A percentile compares a stretch with the other conserved stretches of the same genome.
Conservation (phyloP, 2,113 vertebrate genomes). For the Brachirus orientalis region DNA sequence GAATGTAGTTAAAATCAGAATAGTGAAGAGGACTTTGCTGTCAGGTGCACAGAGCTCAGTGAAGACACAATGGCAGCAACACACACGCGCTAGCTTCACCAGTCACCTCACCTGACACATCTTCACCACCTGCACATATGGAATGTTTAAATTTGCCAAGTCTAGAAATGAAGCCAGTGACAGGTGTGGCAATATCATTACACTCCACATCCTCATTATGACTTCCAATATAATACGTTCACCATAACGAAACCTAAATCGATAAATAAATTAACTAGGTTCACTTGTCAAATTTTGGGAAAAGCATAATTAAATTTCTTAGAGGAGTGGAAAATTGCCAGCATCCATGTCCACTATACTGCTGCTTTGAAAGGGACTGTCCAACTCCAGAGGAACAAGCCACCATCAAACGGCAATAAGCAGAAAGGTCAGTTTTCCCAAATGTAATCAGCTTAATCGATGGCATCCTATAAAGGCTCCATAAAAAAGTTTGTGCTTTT, state of each 20-base stretch:
- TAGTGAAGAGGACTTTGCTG: background rate
- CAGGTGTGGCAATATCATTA: background rate
- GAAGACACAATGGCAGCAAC: background rate
- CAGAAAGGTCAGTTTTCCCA: background rate
- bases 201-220: background rate
- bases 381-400: background rate
- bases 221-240: background rate
- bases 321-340: background rate
- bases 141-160: background rate
- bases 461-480: too few relatives aligned
- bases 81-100: background rate
- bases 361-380: background rate
- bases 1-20: background rate
- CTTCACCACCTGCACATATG: background rate
- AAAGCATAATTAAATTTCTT: background rate
- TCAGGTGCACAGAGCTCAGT: background rate
- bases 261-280: background rate
- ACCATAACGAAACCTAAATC: background rate
- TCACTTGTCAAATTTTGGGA: background rate
- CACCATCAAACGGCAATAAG: too few relatives aligned
- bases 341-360: background rate
- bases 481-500: too few relatives aligned
- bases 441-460: background rate
- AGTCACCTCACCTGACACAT: background rate
- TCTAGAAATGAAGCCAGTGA: background rate